Evolutionary conservation across 1,140 invertebrate genomes (phyloP), one percentile per base, ranked within the genome.

Genomic region (Neodiprion pinetum): DNA sequence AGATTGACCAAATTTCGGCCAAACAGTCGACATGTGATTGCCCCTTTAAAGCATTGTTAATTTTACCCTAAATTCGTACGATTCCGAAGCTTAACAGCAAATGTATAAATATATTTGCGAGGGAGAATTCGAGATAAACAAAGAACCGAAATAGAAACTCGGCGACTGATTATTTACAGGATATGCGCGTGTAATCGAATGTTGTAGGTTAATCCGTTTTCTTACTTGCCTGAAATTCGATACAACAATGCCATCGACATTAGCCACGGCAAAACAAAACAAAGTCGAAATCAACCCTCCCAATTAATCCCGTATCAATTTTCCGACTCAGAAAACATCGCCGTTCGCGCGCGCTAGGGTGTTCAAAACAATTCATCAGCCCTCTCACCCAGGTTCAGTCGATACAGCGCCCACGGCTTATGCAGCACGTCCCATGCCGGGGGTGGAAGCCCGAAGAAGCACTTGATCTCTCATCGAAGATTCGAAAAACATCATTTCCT

Each of bases 261-360:
- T 17, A 17, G 11, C n/a, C 11, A 61, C 8, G 11, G 53, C 11
- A 61, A 61, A 61, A 61, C 53, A 61, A 61, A 61, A 61, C 53
- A 61, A 12, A 17, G 11, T 61, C 53, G 53, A 61, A 61, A 61
- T 61, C 53, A 61, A 61, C 53, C 53, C 53, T 61, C 11, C 53
- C 53, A 61, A 61, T 61, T 61, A 61, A 61, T 61, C 53, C 53
- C 53, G 53, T 61, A 61, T 61, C 53, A 61, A 61, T 61, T 61
- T 61, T 61, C 53, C 53, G 53, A 61, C 11, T 9, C 53, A 61
- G 53, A 17, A 61, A 61, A 61, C 53, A 61, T 17, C 53, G 11
- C 53, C 5, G n/a, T 61, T 40, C 28, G 28, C 28, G 28, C 28
- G 28, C 28, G 53, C 53, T 61, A 61, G 53, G 53, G 53, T 61